phyloP scores from a whole-genome alignment of 2,113 vertebrate genomes.

The Tor tambroides region DNA sequence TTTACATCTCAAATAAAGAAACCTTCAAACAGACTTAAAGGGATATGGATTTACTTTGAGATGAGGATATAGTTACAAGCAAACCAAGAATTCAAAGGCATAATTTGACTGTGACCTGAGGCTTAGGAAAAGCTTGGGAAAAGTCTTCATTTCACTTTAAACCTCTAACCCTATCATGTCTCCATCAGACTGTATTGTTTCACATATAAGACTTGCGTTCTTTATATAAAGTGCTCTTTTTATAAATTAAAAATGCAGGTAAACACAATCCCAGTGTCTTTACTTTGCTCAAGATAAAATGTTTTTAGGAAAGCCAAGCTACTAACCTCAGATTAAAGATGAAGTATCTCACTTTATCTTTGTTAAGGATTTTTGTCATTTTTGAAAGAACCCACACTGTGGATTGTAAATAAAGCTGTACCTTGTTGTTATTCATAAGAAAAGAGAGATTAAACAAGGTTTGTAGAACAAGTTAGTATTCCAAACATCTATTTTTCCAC shows the following conservation, averaged over 20 bases:
- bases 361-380: background rate
- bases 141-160: background rate
- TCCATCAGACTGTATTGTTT: background rate
- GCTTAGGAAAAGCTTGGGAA: background rate
- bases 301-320: background rate
- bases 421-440: background rate
- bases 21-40: conserved; percentile 13
- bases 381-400: background rate
- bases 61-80: conserved; percentile 16
- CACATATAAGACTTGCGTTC: background rate
- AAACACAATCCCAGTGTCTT: background rate
- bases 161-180: background rate
- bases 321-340: background rate
- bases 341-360: background rate
- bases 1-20: conserved; percentile 19
- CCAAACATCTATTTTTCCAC: background rate
- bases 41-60: background rate
- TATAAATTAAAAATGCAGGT: background rate
- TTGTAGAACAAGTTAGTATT: background rate
- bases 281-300: background rate
- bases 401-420: background rate
- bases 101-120: conserved; percentile 9
- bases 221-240: background rate
- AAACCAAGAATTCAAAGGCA: conserved; percentile 21
- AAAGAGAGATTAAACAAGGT: background rate